Percentiles rank a stretch among this genome's conserved stretches.
Evolutionary conservation across 1,140 invertebrate genomes (phyloP).

Genomic region (Ceratina japonica): DNA sequence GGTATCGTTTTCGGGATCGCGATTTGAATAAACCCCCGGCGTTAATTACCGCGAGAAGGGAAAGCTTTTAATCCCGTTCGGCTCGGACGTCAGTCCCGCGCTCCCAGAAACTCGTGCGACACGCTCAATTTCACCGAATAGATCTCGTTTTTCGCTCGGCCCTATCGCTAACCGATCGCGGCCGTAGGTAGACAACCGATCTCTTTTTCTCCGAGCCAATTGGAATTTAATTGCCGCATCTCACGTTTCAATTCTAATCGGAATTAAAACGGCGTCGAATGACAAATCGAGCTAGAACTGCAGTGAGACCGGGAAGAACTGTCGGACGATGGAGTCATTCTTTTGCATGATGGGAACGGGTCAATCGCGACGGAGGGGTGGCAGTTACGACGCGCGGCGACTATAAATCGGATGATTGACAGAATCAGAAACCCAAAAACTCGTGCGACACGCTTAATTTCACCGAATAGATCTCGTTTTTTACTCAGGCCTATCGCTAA

Average conservation of each 20-base stretch:
- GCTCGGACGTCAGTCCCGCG: not conserved
- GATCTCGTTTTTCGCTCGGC: not conserved
- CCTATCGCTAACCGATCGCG: conserved; percentile 2
- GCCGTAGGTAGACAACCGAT: no score
- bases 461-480: not conserved
- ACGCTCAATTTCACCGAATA: conserved; percentile 2
- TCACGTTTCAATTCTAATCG: no score
- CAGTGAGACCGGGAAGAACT: no score
- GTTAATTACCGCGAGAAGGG: conserved; percentile 21
- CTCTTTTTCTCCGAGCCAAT: not conserved
- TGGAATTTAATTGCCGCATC: no score
- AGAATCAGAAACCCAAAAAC: not conserved
- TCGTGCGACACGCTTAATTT: conserved; percentile 11
- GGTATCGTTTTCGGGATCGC: conserved; percentile 25
- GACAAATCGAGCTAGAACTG: no score
- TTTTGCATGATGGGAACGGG: no score
- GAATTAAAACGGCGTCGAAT: no score
- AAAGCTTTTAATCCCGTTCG: not conserved
- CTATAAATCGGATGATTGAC: conserved; percentile 38
- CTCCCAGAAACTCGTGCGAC: conserved; percentile 1
- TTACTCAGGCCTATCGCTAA: not conserved
- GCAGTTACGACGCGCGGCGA: not conserved
- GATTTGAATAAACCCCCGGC: not conserved
- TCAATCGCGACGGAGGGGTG: no score
- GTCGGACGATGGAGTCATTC: no score